Evolutionary conservation across 2,888 invertebrate species (phyloP), one percentile per base, ranked within the genome.

Genomic region (Cyclophora albipunctata): DNA sequence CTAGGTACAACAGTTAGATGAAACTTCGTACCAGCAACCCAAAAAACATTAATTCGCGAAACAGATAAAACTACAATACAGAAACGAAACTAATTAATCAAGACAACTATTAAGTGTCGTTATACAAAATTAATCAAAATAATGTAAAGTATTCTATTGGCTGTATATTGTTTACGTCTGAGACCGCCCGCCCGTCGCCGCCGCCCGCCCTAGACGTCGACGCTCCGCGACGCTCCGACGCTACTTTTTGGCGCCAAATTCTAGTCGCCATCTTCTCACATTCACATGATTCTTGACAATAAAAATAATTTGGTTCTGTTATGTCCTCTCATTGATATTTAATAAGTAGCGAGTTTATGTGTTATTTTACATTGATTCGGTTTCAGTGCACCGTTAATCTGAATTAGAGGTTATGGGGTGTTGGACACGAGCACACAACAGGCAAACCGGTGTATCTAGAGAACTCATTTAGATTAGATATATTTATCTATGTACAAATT

Each of bases 271-370:
- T 73, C 65, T 76, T 76, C 74, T 69, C 73, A 75, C 78, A 73
- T 75, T 67, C 78, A 74, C 72, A 78, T 78, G 75, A 77, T 78
- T 75, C 73, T 73, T 71, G 78, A 76, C 75, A 78, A 76, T 81
- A 74, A 78, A 82, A 80, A 81, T 76, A 79, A 80, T 81, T 81
- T 68, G 66, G 67, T 65, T 73, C 67, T 57, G 64, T 64, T 68
- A 64, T 63, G 58, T 63, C 55, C 56, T 60, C 52, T 61, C 61
- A 71, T 67, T 69, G 63, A 62, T 64, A 62, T 65, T 62, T 66
- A 59, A 67, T 66, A 64, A 65, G 63, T 62, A 60, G 50, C 51
- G 45, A 43, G 49, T 50, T 57, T 59, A 50, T 44, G 48, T 57
- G 52, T 48, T 49, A 53, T 49, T 53, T 51, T 56, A 5, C 33